Base-by-base conservation (phyloP, 2,113 vertebrate species). In the Centrocercus urophasianus region DNA sequence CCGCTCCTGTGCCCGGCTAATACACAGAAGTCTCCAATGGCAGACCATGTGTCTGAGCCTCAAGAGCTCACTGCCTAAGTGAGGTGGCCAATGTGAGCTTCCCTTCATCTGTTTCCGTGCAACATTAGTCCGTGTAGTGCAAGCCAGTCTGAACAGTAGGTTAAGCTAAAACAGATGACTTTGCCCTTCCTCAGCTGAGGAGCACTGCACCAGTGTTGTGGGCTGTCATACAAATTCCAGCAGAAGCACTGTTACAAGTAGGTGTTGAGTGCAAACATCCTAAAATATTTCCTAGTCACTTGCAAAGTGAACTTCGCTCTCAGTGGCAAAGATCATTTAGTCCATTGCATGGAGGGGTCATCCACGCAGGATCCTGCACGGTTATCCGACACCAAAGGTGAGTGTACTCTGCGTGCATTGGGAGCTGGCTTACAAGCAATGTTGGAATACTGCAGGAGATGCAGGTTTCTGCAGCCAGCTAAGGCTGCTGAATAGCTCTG, bases 131-230 rank as follows among this genome's bases (percentile, higher is more conserved):
- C 47, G 28, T 63, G 73, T 36, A 59, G 42, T 11, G 15, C n/a
- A 85, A 94, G 59, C 34, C 13, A 52, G 65, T 56, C 91, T 75
- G n/a, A 88, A 61, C 38, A 67, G 28, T 9, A 78, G 69, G 64
- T 88, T 91, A 93, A 93, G 32, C 47, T 75, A 74, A 88, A 93
- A 8, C 47, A 83, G 73, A 47, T 94, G 18, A 56, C 7, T 54
- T 42, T 59, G 50, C 50, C 38, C 83, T 86, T 90, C 45, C 34
- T 83, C 61, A 47, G 11, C 11, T 43, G 47, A 88, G 83, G 65
- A 91, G 38, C 32, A 12, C 11, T 34, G 19, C 50, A 57, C 22
- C 60, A 83, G 57, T 11, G 34, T 42, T 77, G 60, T 47, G 65
- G 65, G 56, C 38, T 42, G 45, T 45, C 0, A 0, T 28, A 56